Percentiles rank a stretch among this genome's conserved stretches.
Evolutionary conservation across 2,797 vertebrate species (phyloP).

Genomic region (Thaleichthys pacificus): DNA sequence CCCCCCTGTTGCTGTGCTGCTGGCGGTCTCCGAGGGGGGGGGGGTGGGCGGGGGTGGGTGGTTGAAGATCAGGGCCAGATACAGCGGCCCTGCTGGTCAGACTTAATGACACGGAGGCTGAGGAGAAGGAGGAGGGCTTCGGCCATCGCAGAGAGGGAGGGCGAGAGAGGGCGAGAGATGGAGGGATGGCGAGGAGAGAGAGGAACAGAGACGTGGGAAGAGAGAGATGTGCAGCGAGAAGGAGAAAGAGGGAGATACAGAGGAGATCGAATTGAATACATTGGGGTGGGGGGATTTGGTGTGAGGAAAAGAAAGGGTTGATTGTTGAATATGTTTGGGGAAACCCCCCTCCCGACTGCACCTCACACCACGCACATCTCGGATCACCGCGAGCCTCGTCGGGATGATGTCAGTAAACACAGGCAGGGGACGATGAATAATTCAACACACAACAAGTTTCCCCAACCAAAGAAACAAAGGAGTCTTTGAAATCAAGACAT

Average conservation of each 20-base stretch:
- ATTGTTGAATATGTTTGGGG: no score
- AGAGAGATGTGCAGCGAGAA: no score
- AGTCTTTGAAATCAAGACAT: constrained; percentile 59
- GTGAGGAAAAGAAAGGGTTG: no score
- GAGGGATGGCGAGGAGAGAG: constrained; percentile 22
- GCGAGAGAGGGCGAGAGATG: constrained; percentile 28
- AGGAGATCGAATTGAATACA: no score
- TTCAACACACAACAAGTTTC: constrained; percentile 47
- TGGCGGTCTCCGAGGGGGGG: constrained; percentile 55
- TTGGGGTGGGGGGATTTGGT: no score
- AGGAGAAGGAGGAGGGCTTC: constrained; percentile 49
- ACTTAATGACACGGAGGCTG: constrained; percentile 71
- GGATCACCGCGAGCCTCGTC: no score
- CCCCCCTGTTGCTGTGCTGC: constrained; percentile 35
- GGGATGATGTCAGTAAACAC: no score
- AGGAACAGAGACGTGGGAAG: constrained; percentile 19
- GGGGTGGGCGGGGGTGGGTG: constrained; percentile 50
- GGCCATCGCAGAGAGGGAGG: constrained; percentile 35
- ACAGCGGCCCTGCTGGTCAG: constrained; percentile 74
- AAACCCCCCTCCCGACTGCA: no score
- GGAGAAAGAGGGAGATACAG: no score
- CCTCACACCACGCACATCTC: no score
- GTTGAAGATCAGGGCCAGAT: constrained; percentile 66
- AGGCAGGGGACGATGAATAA: constrained; percentile 48
- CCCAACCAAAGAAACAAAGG: constrained; percentile 48